phyloP scores from a whole-genome alignment of 2,113 vertebrate genomes.

The Takifugu bimaculatus region DNA sequence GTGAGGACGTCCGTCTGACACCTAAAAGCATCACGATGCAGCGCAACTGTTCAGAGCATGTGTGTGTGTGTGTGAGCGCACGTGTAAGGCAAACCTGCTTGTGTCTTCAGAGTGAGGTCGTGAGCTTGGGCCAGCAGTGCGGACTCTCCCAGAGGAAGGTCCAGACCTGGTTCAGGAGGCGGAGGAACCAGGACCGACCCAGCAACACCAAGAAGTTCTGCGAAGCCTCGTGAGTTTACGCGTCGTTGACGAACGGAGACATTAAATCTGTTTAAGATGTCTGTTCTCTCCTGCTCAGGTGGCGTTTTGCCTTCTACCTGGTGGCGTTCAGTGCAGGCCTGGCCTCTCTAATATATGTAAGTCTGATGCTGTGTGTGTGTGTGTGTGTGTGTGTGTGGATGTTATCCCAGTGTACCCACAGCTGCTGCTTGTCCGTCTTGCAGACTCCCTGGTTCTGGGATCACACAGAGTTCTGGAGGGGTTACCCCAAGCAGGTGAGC shows the following conservation, averaged over 20 bases:
- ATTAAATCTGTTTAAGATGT: background rate
- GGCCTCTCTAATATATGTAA: slow-evolving; percentile 80
- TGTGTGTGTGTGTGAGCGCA: background rate
- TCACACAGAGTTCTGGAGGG: slow-evolving; percentile 80
- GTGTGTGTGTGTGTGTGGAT: too few relatives aligned
- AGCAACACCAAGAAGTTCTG: slow-evolving; percentile 86
- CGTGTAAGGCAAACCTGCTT: too few relatives aligned
- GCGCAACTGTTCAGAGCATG: background rate
- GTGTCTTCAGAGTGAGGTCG: slow-evolving; percentile 54
- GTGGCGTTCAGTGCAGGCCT: slow-evolving; percentile 77
- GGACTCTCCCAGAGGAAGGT: slow-evolving; percentile 78
- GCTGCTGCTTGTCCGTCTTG: slow-evolving; percentile 14
- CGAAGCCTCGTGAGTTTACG: slow-evolving; percentile 82
- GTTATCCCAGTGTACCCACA: too few relatives aligned
- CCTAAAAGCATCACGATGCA: too few relatives aligned
- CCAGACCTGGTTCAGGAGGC: slow-evolving; percentile 83
- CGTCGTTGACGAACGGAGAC: too few relatives aligned
- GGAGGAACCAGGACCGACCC: slow-evolving; percentile 81
- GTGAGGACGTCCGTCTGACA: too few relatives aligned
- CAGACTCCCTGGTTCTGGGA: slow-evolving; percentile 93
- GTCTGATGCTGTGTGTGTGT: slow-evolving; percentile 50
- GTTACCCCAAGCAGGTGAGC: slow-evolving; percentile 85
- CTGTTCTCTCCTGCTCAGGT: slow-evolving; percentile 72
- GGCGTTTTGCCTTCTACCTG: slow-evolving; percentile 86
- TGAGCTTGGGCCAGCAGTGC: slow-evolving; percentile 76